Conservation (phyloP, 2,113 vertebrate genomes). For the Peromyscus maniculatus region DNA sequence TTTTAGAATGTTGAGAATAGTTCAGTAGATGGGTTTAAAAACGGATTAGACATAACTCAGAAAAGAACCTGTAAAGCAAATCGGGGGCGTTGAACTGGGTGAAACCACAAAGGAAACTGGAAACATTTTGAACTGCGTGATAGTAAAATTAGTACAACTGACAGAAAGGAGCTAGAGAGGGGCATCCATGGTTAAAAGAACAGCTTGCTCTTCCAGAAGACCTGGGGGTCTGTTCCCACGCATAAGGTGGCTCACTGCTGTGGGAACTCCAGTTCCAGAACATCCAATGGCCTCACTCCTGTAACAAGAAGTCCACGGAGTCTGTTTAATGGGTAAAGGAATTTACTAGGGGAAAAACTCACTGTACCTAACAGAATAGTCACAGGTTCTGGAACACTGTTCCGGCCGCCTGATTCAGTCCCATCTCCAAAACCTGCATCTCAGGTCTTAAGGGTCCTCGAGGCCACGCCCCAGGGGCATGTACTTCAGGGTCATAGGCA, state of each 20-base stretch:
- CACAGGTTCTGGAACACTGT: too few species aligned
- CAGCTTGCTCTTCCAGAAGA: not conserved
- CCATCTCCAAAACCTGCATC: too few species aligned
- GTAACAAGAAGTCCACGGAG: too few species aligned
- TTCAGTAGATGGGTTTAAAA: not conserved
- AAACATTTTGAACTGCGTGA: not conserved
- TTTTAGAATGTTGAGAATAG: slow-evolving; percentile 39
- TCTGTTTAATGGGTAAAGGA: too few species aligned
- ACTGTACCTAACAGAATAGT: too few species aligned
- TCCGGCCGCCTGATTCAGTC: too few species aligned
- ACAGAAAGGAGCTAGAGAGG: not conserved
- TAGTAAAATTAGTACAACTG: not conserved
- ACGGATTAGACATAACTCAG: slow-evolving; percentile 2
- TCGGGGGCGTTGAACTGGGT: not conserved
- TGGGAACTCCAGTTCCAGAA: not conserved
- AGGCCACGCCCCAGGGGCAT: too few species aligned
- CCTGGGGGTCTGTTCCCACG: not conserved
- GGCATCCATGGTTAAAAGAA: not conserved
- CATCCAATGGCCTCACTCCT: not conserved
- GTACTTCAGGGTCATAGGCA: too few species aligned
- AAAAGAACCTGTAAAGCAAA: not conserved
- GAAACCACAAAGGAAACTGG: not conserved
- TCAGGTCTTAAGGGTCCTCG: too few species aligned
- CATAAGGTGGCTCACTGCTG: not conserved
- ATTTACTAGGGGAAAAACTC: too few species aligned